Conservation (phyloP, 2,797 vertebrate species). For the Micromesistius poutassou region DNA sequence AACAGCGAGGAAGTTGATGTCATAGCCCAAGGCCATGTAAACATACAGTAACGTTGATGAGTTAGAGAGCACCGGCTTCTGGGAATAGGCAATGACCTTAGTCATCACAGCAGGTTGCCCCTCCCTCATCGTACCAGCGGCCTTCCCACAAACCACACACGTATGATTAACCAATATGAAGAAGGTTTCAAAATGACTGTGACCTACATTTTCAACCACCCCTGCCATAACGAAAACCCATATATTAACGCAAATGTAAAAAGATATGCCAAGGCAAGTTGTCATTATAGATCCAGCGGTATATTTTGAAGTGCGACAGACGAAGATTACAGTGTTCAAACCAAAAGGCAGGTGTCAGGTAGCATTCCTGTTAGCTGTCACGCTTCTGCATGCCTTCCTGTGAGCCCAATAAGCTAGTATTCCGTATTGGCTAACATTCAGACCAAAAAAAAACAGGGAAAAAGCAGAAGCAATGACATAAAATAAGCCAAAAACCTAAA, state of each 20-base stretch:
- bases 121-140: background rate
- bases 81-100: background rate
- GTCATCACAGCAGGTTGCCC: background rate
- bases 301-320: background rate
- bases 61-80: background rate
- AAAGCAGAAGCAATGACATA: background rate
- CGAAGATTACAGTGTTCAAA: slow-evolving; percentile 12
- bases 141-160: background rate
- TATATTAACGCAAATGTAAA: background rate
- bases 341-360: slow-evolving; percentile 1
- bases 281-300: background rate
- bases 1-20: background rate
- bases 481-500: background rate
- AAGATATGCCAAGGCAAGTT: background rate
- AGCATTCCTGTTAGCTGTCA: slow-evolving; percentile 9
- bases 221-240: background rate
- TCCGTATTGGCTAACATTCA: background rate
- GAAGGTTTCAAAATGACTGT: background rate
- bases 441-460: background rate
- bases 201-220: background rate
- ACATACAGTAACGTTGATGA: no score
- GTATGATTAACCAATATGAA: background rate
- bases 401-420: background rate
- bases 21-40: no score
- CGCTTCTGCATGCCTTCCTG: background rate